phyloP scores from a whole-genome alignment of 2,888 invertebrate genomes.

The Cheilosia soror region DNA sequence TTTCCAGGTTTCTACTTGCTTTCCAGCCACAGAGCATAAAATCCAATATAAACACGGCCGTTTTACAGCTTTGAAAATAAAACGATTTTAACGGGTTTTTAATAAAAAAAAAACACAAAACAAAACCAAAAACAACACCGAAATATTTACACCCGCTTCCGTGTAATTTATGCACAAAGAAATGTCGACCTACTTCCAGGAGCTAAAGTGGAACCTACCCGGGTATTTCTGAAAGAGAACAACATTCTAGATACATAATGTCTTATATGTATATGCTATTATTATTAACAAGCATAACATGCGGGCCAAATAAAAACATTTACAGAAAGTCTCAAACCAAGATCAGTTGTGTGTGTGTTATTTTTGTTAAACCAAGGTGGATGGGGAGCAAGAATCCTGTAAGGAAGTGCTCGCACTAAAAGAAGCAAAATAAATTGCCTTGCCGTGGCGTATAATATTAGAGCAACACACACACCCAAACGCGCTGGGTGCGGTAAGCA shows the following conservation, averaged over 20 bases:
- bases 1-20: neutral
- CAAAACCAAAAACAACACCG: too few relatives aligned
- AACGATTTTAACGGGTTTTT: conserved; percentile 64
- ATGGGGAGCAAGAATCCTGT: neutral
- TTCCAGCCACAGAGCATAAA: conserved; percentile 16
- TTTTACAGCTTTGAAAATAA: conserved; percentile 38
- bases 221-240: neutral
- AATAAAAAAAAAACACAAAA: conserved; percentile 38
- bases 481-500: neutral
- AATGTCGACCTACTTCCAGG: conserved; percentile 46
- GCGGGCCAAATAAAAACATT: conserved; percentile 55
- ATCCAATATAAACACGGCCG: conserved; percentile 40
- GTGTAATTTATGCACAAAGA: conserved; percentile 46
- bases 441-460: neutral
- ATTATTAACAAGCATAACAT: conserved; percentile 49
- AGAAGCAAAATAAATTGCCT: conserved; percentile 32
- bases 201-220: neutral
- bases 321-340: conserved; percentile 50
- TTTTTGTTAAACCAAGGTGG: neutral
- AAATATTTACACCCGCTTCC: conserved; percentile 13
- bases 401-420: neutral
- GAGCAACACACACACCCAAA: too few relatives aligned
- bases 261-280: conserved; percentile 37
- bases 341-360: conserved; percentile 50
- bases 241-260: neutral